These are phyloP conservation scores for Tetramorium bicarinatum DNA, from an alignment of 2,888 invertebrate species.

Conservation along the genomic window DNA sequence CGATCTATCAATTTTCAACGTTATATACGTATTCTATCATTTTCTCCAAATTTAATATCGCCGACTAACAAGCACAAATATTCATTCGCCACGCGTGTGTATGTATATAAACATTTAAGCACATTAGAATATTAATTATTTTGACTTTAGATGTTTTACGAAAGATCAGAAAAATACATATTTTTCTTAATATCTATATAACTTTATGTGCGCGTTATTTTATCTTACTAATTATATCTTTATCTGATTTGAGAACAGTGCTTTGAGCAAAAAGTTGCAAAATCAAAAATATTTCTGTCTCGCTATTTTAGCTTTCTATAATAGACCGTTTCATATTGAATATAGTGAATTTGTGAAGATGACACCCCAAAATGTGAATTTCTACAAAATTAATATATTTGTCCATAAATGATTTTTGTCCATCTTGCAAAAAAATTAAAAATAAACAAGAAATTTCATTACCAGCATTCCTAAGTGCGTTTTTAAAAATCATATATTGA, in stretches of 20 bases:
- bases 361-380: too few species aligned
- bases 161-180: not conserved
- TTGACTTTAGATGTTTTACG: slow-evolving; percentile 7
- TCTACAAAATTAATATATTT: too few species aligned
- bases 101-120: not conserved
- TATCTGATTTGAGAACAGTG: slow-evolving; percentile 76
- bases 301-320: slow-evolving; percentile 74
- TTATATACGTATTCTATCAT: slow-evolving; percentile 30
- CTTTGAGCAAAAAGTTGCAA: slow-evolving; percentile 78
- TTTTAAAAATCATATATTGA: too few species aligned
- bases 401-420: too few species aligned
- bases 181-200: not conserved
- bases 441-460: too few species aligned
- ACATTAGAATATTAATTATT: slow-evolving; percentile 18
- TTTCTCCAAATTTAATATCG: slow-evolving; percentile 63
- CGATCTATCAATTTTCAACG: slow-evolving; percentile 52
- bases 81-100: slow-evolving; percentile 22
- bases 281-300: slow-evolving; percentile 76
- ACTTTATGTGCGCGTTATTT: not conserved
- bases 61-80: slow-evolving; percentile 68
- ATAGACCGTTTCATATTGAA: slow-evolving; percentile 66
- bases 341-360: not conserved
- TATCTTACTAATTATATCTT: slow-evolving; percentile 18
- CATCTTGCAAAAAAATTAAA: too few species aligned
- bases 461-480: too few species aligned